Base-by-base conservation (phyloP, 1,140 invertebrate genomes). In the Wiebesia pumilae region DNA sequence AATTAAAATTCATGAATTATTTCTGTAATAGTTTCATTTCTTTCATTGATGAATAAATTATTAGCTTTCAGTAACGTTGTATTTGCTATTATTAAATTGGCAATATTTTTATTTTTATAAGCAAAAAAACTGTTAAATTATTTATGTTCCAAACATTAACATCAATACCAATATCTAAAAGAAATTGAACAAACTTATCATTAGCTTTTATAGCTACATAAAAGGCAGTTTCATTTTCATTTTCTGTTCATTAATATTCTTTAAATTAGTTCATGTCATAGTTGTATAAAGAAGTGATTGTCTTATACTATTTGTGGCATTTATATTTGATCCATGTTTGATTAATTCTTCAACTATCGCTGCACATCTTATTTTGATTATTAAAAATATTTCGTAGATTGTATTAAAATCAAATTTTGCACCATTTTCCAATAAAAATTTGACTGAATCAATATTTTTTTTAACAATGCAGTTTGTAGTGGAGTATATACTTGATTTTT, bases 141-240 rank as follows among this genome's bases (percentile, higher is more conserved):
- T 77, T 62, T 27, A 33, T 10, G 62, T 84, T 33, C 6, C 33
- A 62, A 84, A 77, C 62, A 77, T 84, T 84, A 6, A 84, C 30
- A 84, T 84, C 71, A 14, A 84, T 43, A 62, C 65, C 65, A n/a
- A 84, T 58, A 71, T 84, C 38, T 30, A 84, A 77, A 38, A 84
- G 71, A 84, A 84, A 84, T 10, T 84, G 69, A 38, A 84, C 82
- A 77, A 84, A 84, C 7, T 62, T 84, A 21, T 58, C 82, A 43
- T 77, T 62, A 84, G 71, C 51, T 77, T 84, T 84, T 3, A 84
- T 71, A 62, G 82, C 82, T 30, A 77, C 54, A 77, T 84, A 71
- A 30, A 84, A 35, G 9, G 54, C 82, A 35, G 71, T 62, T 84
- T 84, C 82, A 84, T 62, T 43, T n/a, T 75, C 33, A 19, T 40